phyloP scores from a whole-genome alignment of 2,113 vertebrate species.

The Poeciliopsis occidentalis region DNA sequence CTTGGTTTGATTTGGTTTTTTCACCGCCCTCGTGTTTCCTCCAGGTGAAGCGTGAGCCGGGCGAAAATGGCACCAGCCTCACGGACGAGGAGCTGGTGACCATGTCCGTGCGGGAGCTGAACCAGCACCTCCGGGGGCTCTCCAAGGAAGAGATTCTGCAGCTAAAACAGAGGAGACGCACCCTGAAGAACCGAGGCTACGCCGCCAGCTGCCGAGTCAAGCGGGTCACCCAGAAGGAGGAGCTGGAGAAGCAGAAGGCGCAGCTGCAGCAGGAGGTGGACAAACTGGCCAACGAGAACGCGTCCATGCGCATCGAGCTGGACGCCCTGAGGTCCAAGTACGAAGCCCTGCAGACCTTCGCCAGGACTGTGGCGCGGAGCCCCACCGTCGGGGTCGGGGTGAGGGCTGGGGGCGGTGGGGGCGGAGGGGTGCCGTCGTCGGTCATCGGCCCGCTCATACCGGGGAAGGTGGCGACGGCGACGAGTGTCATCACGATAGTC shows the following conservation, averaged over 20 bases:
- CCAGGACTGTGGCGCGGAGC: constrained; percentile 94
- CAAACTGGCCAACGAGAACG: constrained; percentile 96
- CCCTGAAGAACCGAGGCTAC: constrained; percentile 96
- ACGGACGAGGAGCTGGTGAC: constrained; percentile 98
- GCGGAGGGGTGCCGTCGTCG: constrained; percentile 84
- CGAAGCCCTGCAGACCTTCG: constrained; percentile 97
- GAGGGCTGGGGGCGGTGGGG: constrained; percentile 77
- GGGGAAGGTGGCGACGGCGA: constrained; percentile 91
- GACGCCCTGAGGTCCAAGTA: constrained; percentile 97
- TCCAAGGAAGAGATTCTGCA: constrained; percentile 96
- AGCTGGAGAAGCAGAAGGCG: constrained; percentile 97
- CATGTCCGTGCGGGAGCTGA: constrained; percentile 98
- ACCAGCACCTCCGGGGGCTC: constrained; percentile 96
- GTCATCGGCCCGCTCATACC: constrained; percentile 92
- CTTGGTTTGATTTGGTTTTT: background rate
- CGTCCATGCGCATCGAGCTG: constrained; percentile 95
- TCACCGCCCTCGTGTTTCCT: background rate
- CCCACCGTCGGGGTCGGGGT: constrained; percentile 84
- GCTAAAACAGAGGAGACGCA: constrained; percentile 95
- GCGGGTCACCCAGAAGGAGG: constrained; percentile 96
- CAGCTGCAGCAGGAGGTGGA: constrained; percentile 97
- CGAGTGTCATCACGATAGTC: constrained; percentile 98
- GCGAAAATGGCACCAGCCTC: constrained; percentile 98
- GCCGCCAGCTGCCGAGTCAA: constrained; percentile 97
- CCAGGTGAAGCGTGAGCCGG: constrained; percentile 98